Evolutionary conservation across 2,888 invertebrate genomes (phyloP).

Genomic region (Trissonchulus latispiculum): DNA sequence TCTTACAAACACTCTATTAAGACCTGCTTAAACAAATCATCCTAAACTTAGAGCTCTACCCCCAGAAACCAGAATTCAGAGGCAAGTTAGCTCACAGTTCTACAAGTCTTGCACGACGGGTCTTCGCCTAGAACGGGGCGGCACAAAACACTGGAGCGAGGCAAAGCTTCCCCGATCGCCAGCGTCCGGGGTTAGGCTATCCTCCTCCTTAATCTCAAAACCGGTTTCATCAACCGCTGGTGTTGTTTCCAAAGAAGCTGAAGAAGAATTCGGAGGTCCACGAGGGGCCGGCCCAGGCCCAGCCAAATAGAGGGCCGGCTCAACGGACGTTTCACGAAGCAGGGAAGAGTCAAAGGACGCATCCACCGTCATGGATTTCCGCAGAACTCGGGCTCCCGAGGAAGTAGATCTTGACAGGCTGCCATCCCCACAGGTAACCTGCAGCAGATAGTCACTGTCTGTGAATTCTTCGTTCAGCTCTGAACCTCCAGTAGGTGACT

Average conservation of each 20-base stretch:
- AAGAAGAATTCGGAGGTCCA: background rate
- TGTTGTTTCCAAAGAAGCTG: background rate
- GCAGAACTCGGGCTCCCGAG: background rate
- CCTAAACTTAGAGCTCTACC: no score
- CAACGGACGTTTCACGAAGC: background rate
- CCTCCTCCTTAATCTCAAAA: background rate
- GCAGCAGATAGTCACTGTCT: background rate
- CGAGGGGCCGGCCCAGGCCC: background rate
- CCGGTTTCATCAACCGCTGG: background rate
- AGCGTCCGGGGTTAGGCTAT: background rate
- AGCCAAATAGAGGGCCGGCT: background rate
- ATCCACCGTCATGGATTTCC: background rate
- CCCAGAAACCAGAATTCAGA: no score
- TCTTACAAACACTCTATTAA: no score
- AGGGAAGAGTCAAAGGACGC: background rate
- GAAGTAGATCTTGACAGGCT: background rate
- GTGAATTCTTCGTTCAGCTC: background rate
- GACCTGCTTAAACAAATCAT: no score
- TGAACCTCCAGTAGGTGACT: background rate
- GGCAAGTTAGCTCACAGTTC: no score
- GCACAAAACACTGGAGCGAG: background rate
- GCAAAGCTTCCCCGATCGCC: background rate
- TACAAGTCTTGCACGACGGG: background rate
- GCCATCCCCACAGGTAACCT: background rate
- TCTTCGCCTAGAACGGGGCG: background rate